Conservation (phyloP, 1,140 invertebrate genomes). For the Sitobion miscanthi region DNA sequence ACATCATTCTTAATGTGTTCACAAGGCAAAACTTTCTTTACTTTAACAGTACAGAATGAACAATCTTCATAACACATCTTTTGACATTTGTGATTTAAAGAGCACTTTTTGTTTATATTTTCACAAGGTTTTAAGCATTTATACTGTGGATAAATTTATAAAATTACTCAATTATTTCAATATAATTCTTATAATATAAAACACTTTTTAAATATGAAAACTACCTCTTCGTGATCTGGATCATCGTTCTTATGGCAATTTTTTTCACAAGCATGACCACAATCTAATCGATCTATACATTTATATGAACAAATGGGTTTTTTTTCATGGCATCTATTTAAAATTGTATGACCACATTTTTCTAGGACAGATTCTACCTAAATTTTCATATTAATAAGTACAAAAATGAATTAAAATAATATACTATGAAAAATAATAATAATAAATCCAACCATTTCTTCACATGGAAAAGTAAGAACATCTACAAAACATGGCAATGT, state of each 20-base stretch:
- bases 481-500: constrained; percentile 63
- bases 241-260: constrained; percentile 59
- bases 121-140: constrained; percentile 61
- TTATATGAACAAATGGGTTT: constrained; percentile 22
- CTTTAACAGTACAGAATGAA: constrained; percentile 42
- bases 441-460: constrained; percentile 60
- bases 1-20: neutral
- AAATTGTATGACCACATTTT: constrained; percentile 64
- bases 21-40: neutral
- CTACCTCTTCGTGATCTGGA: constrained; percentile 58
- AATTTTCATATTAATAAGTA: neutral
- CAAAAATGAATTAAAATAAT: neutral
- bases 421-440: neutral
- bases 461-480: constrained; percentile 62
- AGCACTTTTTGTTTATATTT: constrained; percentile 63
- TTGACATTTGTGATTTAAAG: constrained; percentile 64
- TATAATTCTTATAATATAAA: neutral
- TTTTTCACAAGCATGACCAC: constrained; percentile 59
- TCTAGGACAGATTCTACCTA: constrained; percentile 57
- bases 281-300: constrained; percentile 56
- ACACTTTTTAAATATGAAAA: neutral
- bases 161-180: neutral
- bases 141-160: neutral
- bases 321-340: constrained; percentile 53
- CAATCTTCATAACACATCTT: constrained; percentile 66